Evolutionary conservation across 2,797 vertebrate species (phyloP), one percentile per base, ranked within the genome.

Genomic region (Esox masquinongy): DNA sequence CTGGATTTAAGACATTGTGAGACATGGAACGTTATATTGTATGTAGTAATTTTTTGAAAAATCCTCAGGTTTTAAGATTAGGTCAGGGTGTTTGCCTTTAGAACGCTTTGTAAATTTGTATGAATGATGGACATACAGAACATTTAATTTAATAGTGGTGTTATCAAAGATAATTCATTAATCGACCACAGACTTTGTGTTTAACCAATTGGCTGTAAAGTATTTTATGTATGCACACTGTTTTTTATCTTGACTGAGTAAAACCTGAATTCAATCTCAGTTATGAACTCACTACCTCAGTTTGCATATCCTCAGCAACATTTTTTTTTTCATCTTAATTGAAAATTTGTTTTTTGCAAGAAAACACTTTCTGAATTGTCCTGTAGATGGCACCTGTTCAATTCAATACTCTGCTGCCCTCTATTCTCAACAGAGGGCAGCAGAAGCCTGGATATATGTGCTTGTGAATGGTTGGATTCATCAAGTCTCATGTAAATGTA

Each of bases 341-440:
- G 3, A 61, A 61, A 26, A 24, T 61, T 8, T 59, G 8, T 59
- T n/a, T 8, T 19, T n/a, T 22, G 11, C 53, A 17, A 26, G 56
- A 24, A 22, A 59, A 59, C n/a, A 24, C 3, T 5, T n/a, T 22
- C n/a, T 59, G 56, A 59, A 22, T 22, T 59, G 56, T 61, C 22
- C 22, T 11, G n/a, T 61, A 61, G 56, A 61, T 12, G 11, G 11
- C 11, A 14, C 56, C 22, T 61, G 56, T 24, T 61, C 11, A 24
- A 24, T 24, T 12, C 24, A 26, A 61, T 61, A 24, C 24, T 61
- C 22, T 12, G 22, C 22, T 61, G 56, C 22, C 7, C 4, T 36
- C 64, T 67, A 36, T 74, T 63, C 17, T 34, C 70, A 72, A 50
- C 11, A 72, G 70, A 72, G 70, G 70, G 15, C 70, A 72, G 70